A percentile compares a stretch with the other conserved stretches of the same genome.
Evolutionary conservation across 2,797 vertebrate species (phyloP).

Genomic region (Pteronotus mesoamericanus): DNA sequence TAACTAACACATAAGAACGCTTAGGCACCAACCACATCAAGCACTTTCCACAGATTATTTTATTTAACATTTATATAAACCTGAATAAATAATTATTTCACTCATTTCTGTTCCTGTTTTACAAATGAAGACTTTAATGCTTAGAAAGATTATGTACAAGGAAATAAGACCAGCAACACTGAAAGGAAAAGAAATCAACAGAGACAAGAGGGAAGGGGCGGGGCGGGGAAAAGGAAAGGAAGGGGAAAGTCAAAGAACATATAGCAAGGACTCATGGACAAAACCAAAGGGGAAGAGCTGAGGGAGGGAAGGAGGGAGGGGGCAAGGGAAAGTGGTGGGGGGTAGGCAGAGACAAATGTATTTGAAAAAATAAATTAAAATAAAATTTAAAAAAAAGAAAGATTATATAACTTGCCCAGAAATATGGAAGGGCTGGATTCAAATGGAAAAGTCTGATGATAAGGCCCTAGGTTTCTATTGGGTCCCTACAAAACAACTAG

Average conservation of each 20-base stretch:
- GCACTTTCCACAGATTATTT: background rate
- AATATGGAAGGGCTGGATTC: background rate
- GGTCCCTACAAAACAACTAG: accelerated
- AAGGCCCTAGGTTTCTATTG: background rate
- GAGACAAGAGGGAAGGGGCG: too few relatives aligned
- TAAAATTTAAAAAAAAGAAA: too few relatives aligned
- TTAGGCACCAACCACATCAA: background rate
- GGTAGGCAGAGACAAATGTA: too few relatives aligned
- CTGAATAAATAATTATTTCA: background rate
- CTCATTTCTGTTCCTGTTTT: background rate
- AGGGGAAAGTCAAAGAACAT: too few relatives aligned
- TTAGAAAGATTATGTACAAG: background rate
- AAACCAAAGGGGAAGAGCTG: too few relatives aligned
- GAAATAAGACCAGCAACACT: too few relatives aligned
- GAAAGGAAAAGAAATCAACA: too few relatives aligned
- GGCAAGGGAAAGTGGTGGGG: too few relatives aligned
- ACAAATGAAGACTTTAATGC: background rate
- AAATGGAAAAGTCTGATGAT: background rate
- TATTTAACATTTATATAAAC: background rate
- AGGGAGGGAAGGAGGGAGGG: too few relatives aligned
- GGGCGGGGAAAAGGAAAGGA: too few relatives aligned
- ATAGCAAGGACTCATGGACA: too few relatives aligned
- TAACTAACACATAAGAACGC: background rate
- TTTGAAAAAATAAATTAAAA: too few relatives aligned
- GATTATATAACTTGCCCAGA: background rate